These are phyloP conservation scores for Diabrotica virgifera DNA, from an alignment of 1,140 invertebrate genomes.

Conservation along the genomic window DNA sequence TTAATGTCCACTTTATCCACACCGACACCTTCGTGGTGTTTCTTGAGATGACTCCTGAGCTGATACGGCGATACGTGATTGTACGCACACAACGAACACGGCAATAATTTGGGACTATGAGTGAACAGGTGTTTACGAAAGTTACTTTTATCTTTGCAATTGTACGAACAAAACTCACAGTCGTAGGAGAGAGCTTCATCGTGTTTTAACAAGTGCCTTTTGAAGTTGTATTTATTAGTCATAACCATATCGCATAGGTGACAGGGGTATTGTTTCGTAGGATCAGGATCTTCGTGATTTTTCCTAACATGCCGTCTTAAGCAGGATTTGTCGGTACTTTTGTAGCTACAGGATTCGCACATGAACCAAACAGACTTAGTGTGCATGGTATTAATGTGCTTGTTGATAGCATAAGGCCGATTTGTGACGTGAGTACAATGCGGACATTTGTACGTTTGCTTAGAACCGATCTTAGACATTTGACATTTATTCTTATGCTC, in stretches of 20 bases:
- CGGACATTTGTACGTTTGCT: slow-evolving; percentile 16
- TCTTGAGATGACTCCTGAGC: slow-evolving; percentile 30
- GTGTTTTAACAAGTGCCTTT: slow-evolving; percentile 19
- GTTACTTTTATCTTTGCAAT: slow-evolving; percentile 34
- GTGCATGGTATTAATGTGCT: slow-evolving; percentile 25
- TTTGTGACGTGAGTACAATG: slow-evolving; percentile 22
- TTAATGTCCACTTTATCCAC: slow-evolving; percentile 8
- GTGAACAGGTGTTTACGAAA: slow-evolving; percentile 34
- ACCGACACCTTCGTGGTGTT: slow-evolving; percentile 25
- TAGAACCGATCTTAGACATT: neutral
- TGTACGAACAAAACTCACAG: slow-evolving; percentile 28
- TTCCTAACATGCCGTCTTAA: slow-evolving; percentile 15
- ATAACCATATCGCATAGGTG: neutral
- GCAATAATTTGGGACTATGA: slow-evolving; percentile 28
- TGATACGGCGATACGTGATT: slow-evolving; percentile 35
- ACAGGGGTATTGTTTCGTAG: neutral
- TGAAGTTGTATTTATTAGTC: slow-evolving; percentile 10
- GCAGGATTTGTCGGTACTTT: slow-evolving; percentile 17
- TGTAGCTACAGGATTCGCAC: slow-evolving; percentile 19
- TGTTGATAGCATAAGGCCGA: slow-evolving; percentile 19
- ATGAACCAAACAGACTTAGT: slow-evolving; percentile 21
- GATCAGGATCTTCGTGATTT: neutral
- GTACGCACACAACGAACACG: slow-evolving; percentile 31
- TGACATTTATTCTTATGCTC: slow-evolving; percentile 13
- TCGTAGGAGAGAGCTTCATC: slow-evolving; percentile 1